Conservation (phyloP, 2,888 invertebrate species). For the Lymantria monacha region DNA sequence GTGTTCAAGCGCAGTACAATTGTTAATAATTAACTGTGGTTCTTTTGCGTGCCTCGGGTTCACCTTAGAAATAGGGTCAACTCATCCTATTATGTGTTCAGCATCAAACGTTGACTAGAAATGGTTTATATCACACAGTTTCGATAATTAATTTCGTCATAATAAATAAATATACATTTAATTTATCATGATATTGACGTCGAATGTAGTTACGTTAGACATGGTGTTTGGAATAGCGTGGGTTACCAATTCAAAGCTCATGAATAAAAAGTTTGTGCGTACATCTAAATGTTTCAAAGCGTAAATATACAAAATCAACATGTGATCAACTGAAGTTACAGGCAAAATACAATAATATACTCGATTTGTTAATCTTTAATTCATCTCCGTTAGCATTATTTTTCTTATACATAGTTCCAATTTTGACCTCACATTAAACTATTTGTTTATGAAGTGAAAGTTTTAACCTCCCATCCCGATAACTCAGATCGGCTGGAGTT, state of each 20-base stretch:
- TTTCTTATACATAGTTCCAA: not conserved
- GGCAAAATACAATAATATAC: no score
- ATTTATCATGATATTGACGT: constrained; percentile 56
- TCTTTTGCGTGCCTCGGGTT: constrained; percentile 74
- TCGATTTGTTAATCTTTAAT: not conserved
- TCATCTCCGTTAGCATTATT: not conserved
- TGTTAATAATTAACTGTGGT: constrained; percentile 74
- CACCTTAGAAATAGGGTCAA: constrained; percentile 72
- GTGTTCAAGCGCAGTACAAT: constrained; percentile 74
- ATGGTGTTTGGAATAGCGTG: constrained; percentile 53
- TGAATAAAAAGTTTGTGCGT: constrained; percentile 40
- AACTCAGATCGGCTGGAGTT: no score
- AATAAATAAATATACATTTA: constrained; percentile 29
- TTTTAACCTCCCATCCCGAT: no score
- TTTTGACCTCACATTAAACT: not conserved
- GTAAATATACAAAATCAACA: no score
- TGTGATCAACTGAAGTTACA: not conserved
- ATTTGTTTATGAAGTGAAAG: not conserved
- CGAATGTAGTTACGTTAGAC: constrained; percentile 45
- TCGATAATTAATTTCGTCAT: constrained; percentile 10
- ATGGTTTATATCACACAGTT: constrained; percentile 11
- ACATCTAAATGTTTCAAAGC: constrained; percentile 20
- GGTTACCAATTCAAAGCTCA: constrained; percentile 46
- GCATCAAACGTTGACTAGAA: constrained; percentile 16
- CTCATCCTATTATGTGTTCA: constrained; percentile 39